phyloP scores from a whole-genome alignment of 2,113 vertebrate genomes.

The Mormyrus lacerda region DNA sequence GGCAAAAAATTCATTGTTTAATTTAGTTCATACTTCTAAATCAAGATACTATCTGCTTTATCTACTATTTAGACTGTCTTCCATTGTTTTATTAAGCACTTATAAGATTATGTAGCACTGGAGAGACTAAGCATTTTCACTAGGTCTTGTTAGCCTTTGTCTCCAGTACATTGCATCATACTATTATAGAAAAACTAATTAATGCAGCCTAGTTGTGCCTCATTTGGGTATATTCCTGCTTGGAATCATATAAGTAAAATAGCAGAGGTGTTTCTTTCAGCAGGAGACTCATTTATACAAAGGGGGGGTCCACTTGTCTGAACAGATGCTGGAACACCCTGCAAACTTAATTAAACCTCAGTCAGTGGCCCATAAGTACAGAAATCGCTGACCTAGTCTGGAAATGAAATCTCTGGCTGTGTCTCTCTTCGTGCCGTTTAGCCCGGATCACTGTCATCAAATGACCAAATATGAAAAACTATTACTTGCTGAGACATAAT shows the following conservation, averaged over 20 bases:
- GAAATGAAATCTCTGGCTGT: background rate
- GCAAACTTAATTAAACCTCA: background rate
- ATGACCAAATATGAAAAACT: background rate
- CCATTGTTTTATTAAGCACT: background rate
- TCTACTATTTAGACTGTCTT: background rate
- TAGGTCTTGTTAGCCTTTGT: background rate
- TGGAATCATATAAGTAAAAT: background rate
- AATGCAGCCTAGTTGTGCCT: background rate
- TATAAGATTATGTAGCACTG: background rate
- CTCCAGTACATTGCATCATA: background rate
- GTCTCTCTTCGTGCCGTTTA: background rate
- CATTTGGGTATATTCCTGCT: background rate
- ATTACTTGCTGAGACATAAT: background rate
- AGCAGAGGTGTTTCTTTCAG: background rate
- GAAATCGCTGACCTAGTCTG: background rate
- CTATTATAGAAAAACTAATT: background rate
- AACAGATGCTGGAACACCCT: background rate
- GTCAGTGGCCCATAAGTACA: background rate
- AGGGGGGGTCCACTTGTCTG: background rate
- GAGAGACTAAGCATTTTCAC: background rate
- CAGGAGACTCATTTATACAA: background rate
- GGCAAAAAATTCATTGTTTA: background rate
- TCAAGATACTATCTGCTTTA: background rate
- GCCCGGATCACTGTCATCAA: background rate
- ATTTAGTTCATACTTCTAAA: background rate